Conservation (phyloP, 2,113 vertebrate species). For the Amblyopsis rosae region DNA sequence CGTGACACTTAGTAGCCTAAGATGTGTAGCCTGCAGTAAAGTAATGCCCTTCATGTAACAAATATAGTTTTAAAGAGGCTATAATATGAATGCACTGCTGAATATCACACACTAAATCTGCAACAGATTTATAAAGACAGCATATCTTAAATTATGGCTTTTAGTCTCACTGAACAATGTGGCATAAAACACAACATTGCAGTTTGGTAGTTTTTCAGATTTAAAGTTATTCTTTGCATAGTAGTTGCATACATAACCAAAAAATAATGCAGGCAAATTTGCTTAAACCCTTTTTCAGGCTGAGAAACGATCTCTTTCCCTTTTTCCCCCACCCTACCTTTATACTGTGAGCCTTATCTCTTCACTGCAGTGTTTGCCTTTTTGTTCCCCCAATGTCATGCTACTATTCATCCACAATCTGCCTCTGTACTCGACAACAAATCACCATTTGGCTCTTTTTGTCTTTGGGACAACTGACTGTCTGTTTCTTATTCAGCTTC, state of each 20-base stretch:
- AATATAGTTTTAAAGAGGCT: neutral
- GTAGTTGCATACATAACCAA: conserved; percentile 23
- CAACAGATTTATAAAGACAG: too few relatives aligned
- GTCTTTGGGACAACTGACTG: conserved; percentile 68
- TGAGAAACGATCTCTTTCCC: conserved; percentile 56
- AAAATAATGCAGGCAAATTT: conserved; percentile 42
- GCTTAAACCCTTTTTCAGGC: conserved; percentile 41
- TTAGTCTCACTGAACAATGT: too few relatives aligned
- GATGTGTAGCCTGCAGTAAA: neutral
- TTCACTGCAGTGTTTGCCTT: conserved; percentile 59
- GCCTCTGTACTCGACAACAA: conserved; percentile 70
- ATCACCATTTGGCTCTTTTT: conserved; percentile 71
- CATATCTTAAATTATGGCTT: too few relatives aligned
- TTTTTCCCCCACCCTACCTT: conserved; percentile 50
- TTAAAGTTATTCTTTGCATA: neutral
- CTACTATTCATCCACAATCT: conserved; percentile 73
- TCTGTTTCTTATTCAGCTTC: conserved; percentile 67
- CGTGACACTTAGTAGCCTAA: conserved; percentile 14
- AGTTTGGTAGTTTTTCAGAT: too few relatives aligned
- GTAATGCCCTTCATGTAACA: neutral
- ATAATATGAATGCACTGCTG: too few relatives aligned
- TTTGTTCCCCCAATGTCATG: conserved; percentile 74
- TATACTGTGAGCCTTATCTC: conserved; percentile 64
- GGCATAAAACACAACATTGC: neutral
- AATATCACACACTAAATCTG: too few relatives aligned